These are phyloP conservation scores for Osmerus mordax DNA, from an alignment of 2,113 vertebrate genomes.

Conservation along the genomic window DNA sequence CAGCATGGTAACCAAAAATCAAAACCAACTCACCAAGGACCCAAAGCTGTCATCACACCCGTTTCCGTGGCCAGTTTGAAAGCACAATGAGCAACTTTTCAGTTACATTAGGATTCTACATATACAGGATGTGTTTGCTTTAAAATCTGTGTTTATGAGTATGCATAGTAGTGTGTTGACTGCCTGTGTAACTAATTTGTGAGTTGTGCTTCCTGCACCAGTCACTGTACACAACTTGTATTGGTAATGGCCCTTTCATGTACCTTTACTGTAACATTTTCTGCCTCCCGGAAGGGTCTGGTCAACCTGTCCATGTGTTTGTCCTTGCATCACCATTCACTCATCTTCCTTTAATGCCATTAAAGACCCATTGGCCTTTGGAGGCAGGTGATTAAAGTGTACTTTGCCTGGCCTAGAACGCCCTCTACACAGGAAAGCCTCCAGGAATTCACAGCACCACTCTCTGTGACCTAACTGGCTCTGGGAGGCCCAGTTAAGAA, in stretches of 20 bases:
- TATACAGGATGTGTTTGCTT: background rate
- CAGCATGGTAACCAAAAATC: conserved; percentile 38
- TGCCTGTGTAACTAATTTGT: background rate
- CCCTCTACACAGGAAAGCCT: conserved; percentile 52
- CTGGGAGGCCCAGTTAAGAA: conserved; percentile 60
- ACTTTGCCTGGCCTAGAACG: conserved; percentile 51
- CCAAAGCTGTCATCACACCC: conserved; percentile 48
- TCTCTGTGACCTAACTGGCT: conserved; percentile 60
- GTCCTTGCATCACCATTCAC: conserved; percentile 52
- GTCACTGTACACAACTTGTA: background rate
- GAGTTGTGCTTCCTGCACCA: background rate
- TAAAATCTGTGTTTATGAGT: background rate
- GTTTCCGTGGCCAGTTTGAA: conserved; percentile 45
- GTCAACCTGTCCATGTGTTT: conserved; percentile 35
- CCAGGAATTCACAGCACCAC: conserved; percentile 60
- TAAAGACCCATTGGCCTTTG: conserved; percentile 59
- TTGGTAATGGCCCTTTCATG: background rate
- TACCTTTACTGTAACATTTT: background rate
- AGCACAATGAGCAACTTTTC: background rate
- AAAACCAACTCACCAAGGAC: background rate
- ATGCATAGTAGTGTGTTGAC: background rate
- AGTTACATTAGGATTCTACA: background rate
- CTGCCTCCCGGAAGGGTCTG: background rate
- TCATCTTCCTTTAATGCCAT: conserved; percentile 49
- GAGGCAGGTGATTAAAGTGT: conserved; percentile 67